These are phyloP conservation scores for Mesembrinibis cayennensis DNA, from an alignment of 2,113 vertebrate species.

Conservation along the genomic window DNA sequence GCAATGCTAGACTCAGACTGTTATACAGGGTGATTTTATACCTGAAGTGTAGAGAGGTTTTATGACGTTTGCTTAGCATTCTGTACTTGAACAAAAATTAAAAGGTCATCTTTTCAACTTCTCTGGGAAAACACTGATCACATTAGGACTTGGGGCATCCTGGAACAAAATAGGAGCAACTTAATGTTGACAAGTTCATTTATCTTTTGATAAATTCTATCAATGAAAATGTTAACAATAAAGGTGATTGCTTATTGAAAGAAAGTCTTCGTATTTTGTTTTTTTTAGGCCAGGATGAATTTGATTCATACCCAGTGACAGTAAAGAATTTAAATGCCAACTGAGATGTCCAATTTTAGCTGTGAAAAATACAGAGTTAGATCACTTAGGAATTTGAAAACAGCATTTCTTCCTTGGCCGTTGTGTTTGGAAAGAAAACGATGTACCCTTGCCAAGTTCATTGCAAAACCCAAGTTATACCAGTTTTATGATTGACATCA, in stretches of 20 bases:
- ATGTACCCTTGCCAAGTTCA: neutral
- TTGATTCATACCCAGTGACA: neutral
- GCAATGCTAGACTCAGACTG: neutral
- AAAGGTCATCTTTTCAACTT: conserved; percentile 17
- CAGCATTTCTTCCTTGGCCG: neutral
- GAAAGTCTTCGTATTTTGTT: neutral
- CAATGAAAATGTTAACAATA: neutral
- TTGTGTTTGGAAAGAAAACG: neutral
- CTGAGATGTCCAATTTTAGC: neutral
- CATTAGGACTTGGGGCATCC: neutral
- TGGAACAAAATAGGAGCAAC: neutral
- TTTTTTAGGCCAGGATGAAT: neutral
- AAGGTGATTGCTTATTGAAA: neutral
- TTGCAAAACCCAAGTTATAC: neutral
- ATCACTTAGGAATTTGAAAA: neutral
- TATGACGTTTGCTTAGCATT: neutral
- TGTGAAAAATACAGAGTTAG: neutral
- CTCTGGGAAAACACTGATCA: neutral
- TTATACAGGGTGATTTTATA: neutral
- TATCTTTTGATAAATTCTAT: neutral
- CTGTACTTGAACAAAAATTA: neutral
- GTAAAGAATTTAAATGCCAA: neutral
- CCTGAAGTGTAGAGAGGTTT: neutral
- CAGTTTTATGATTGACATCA: neutral
- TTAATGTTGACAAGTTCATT: conserved; percentile 9